These are phyloP conservation scores for Arrhamphus sclerolepis DNA, from an alignment of 2,797 vertebrate species.

Conservation along the genomic window DNA sequence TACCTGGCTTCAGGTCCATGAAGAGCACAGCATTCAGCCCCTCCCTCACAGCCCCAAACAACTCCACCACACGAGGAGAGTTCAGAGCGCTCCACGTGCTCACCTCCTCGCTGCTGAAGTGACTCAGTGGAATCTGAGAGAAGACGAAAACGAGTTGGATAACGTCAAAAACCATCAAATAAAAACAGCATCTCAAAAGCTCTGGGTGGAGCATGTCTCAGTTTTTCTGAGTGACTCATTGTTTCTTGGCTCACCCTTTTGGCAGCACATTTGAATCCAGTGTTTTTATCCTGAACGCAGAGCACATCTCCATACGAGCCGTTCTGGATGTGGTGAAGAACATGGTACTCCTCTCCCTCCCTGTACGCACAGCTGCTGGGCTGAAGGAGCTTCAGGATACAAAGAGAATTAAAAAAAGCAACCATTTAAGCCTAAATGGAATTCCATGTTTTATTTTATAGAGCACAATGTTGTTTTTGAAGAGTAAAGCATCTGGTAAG, in stretches of 20 bases:
- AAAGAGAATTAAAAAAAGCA: not conserved
- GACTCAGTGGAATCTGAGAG: conserved; percentile 85
- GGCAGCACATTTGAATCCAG: conserved; percentile 90
- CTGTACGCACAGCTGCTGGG: conserved; percentile 84
- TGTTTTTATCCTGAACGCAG: conserved; percentile 87
- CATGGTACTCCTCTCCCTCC: conserved; percentile 87
- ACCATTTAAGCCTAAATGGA: too few relatives aligned
- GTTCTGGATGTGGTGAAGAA: conserved; percentile 85
- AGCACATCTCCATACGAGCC: conserved; percentile 95
- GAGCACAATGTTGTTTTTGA: too few relatives aligned
- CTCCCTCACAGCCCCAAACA: conserved; percentile 91
- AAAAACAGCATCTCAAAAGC: not conserved
- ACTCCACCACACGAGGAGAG: conserved; percentile 87
- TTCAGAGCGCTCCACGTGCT: conserved; percentile 84
- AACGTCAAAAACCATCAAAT: too few relatives aligned
- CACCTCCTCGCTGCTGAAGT: conserved; percentile 89
- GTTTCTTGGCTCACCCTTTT: conserved; percentile 85
- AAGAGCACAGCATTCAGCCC: conserved; percentile 90
- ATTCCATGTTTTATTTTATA: too few relatives aligned
- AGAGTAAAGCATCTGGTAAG: too few relatives aligned
- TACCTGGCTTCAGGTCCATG: conserved; percentile 94
- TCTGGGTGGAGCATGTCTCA: conserved; percentile 2
- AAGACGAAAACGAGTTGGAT: not conserved
- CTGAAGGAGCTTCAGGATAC: conserved; percentile 82
- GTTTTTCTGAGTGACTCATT: not conserved